Conservation (phyloP, 2,888 invertebrate genomes). For the Polyommatus icarus region DNA sequence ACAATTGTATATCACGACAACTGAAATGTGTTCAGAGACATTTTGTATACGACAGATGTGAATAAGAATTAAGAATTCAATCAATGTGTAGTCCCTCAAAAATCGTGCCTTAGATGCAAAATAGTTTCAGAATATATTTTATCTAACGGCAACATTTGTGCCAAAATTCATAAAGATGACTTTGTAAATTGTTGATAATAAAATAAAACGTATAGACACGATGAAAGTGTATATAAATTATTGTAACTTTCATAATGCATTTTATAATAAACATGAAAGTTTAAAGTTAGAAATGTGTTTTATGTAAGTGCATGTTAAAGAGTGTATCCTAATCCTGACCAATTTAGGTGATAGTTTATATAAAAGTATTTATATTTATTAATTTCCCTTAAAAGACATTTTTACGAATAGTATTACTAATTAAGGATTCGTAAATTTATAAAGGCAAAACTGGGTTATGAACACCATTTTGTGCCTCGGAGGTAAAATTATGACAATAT, state of each 20-base stretch:
- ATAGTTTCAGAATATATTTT: slow-evolving; percentile 50
- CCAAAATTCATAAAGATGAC: slow-evolving; percentile 51
- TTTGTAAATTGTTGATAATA: slow-evolving; percentile 36
- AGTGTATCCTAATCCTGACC: slow-evolving; percentile 77
- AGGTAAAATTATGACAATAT: slow-evolving; percentile 68
- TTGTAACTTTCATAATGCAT: slow-evolving; percentile 42
- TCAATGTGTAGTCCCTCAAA: slow-evolving; percentile 53
- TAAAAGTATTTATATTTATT: slow-evolving; percentile 74
- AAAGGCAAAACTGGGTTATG: slow-evolving; percentile 74
- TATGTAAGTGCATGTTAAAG: slow-evolving; percentile 52
- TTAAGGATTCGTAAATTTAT: slow-evolving; percentile 72
- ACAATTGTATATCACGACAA: slow-evolving; percentile 26
- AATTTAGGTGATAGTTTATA: slow-evolving; percentile 73
- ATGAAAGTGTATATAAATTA: slow-evolving; percentile 41
- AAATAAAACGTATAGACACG: slow-evolving; percentile 32
- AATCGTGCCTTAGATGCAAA: slow-evolving; percentile 71
- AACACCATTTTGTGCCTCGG: slow-evolving; percentile 76
- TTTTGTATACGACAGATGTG: slow-evolving; percentile 30
- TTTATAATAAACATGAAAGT: slow-evolving; percentile 39
- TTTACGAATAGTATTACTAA: slow-evolving; percentile 81
- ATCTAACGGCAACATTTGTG: slow-evolving; percentile 57
- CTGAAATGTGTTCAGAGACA: slow-evolving; percentile 31
- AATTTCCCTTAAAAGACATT: slow-evolving; percentile 77
- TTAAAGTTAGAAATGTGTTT: slow-evolving; percentile 40
- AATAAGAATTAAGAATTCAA: slow-evolving; percentile 30